These are phyloP conservation scores for Crotalus tigris DNA, from an alignment of 2,113 vertebrate species.

Conservation along the genomic window DNA sequence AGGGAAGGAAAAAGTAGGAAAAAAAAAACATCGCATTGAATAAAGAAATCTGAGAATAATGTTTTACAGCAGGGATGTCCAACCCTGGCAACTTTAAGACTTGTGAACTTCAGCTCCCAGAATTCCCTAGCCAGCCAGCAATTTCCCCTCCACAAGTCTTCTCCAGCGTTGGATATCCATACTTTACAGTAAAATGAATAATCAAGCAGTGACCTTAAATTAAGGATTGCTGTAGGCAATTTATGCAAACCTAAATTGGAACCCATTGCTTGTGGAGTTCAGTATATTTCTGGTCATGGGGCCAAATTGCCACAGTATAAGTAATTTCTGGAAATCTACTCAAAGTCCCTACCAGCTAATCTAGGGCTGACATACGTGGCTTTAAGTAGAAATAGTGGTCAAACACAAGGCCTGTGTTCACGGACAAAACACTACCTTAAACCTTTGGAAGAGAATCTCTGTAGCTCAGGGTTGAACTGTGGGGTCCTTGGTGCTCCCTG, in stretches of 20 bases:
- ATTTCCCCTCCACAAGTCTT: not conserved
- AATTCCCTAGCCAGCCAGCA: not conserved
- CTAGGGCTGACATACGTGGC: not conserved
- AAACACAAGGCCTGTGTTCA: too few species aligned
- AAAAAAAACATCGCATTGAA: not conserved
- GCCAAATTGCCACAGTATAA: accelerated
- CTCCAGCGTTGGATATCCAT: not conserved
- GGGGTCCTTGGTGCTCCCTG: not conserved
- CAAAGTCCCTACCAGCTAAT: not conserved
- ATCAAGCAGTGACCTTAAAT: not conserved
- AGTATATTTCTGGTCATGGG: not conserved
- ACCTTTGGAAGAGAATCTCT: not conserved
- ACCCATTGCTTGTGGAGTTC: not conserved
- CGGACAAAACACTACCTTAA: not conserved
- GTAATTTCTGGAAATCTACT: not conserved
- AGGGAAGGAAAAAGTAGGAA: accelerated
- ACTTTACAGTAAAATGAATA: not conserved
- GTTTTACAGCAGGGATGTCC: not conserved
- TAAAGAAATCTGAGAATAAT: not conserved
- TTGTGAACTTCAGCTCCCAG: not conserved
- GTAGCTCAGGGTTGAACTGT: not conserved
- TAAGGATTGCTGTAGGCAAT: not conserved
- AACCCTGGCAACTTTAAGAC: not conserved
- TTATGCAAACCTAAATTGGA: not conserved
- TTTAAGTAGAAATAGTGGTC: not conserved